Evolutionary conservation across 1,140 invertebrate genomes (phyloP).

Genomic region (Ceratoteleas bidentatus): DNA sequence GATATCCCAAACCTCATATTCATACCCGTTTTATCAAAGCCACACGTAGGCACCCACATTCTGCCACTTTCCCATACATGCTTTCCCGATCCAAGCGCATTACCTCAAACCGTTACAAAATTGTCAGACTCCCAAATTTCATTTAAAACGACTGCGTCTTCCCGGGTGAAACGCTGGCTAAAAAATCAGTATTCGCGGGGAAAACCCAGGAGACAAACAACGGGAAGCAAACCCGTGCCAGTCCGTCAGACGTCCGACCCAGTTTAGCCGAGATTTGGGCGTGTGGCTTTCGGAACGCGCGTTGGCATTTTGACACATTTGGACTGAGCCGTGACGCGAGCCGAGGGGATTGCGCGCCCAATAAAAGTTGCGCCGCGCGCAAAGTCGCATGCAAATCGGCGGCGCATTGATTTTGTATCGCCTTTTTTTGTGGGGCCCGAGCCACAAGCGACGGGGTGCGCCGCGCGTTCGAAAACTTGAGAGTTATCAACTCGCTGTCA

Average conservation of each 20-base stretch:
- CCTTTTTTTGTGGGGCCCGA: constrained; percentile 45
- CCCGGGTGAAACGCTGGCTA: not conserved
- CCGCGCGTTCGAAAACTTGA: constrained; percentile 15
- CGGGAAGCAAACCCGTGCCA: not conserved
- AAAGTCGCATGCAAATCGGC: constrained; percentile 38
- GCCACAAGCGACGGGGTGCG: not conserved
- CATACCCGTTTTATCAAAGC: too few relatives aligned
- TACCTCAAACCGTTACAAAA: too few relatives aligned
- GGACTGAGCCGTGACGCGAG: constrained; percentile 33
- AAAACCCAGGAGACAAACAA: too few relatives aligned
- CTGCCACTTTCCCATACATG: too few relatives aligned
- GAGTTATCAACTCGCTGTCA: constrained; percentile 56
- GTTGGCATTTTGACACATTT: constrained; percentile 47
- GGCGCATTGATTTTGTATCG: constrained; percentile 73
- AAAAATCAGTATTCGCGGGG: too few relatives aligned
- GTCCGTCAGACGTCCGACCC: constrained; percentile 13
- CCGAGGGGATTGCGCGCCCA: constrained; percentile 19
- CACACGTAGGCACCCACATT: too few relatives aligned
- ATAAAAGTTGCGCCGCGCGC: constrained; percentile 21
- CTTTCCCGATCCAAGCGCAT: too few relatives aligned
- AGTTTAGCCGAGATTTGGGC: constrained; percentile 15
- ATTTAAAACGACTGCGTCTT: too few relatives aligned
- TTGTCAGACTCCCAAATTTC: too few relatives aligned
- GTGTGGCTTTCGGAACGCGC: constrained; percentile 3
- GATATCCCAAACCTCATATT: too few relatives aligned